Conservation (phyloP, 2,797 vertebrate species). For the Cirrhinus molitorella region DNA sequence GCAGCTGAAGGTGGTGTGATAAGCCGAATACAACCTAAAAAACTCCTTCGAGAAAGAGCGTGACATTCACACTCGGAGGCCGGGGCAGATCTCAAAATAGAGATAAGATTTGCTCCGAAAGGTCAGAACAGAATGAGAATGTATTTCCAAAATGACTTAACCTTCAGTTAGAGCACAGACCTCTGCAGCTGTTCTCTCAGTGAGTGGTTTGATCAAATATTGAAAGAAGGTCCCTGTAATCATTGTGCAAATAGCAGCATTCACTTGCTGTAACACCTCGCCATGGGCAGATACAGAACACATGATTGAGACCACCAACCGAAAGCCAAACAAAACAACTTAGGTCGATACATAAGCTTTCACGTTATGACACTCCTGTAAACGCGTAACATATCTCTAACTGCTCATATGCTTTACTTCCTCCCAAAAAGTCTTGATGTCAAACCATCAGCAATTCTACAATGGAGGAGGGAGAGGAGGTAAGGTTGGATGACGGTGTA, state of each 20-base stretch:
- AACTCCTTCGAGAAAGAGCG: constrained; percentile 41
- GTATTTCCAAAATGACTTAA: constrained; percentile 46
- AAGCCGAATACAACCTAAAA: constrained; percentile 28
- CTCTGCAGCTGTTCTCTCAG: constrained; percentile 29
- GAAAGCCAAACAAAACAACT: constrained; percentile 5
- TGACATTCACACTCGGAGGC: constrained; percentile 47
- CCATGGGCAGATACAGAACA: constrained; percentile 4
- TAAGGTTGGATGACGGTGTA: constrained; percentile 74
- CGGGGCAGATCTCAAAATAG: constrained; percentile 44
- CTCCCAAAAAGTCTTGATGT: constrained; percentile 81
- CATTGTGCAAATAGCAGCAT: constrained; percentile 28
- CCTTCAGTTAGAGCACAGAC: constrained; percentile 42
- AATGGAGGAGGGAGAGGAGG: constrained; percentile 89
- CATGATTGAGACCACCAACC: background rate
- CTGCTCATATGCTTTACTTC: constrained; percentile 77
- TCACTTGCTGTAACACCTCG: constrained; percentile 5
- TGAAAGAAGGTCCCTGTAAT: constrained; percentile 41
- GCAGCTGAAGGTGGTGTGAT: constrained; percentile 20
- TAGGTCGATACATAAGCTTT: background rate
- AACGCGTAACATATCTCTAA: constrained; percentile 71
- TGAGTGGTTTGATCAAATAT: constrained; percentile 41
- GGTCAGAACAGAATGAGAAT: constrained; percentile 52
- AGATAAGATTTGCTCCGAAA: constrained; percentile 48
- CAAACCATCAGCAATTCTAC: constrained; percentile 87
- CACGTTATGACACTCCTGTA: background rate